Base-by-base conservation (phyloP, 2,888 invertebrate genomes). In the Drosophila putrida region DNA sequence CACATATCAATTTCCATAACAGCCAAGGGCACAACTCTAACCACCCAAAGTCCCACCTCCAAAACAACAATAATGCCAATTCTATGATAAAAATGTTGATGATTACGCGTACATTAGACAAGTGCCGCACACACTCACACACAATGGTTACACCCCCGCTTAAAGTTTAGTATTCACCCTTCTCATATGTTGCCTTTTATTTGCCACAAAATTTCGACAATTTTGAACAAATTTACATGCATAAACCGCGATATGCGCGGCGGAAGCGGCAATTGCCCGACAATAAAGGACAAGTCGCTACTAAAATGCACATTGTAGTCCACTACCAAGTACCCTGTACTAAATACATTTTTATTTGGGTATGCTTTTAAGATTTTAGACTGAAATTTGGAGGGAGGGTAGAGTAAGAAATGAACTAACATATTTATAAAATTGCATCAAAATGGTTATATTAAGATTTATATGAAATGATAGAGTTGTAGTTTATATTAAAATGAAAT, bases 151-250 rank as follows among this genome's bases (percentile, higher is more conserved):
- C 33, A 35, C 64, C 27, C 66, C 47, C 59, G 25, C 33, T 33
- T 62, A 36, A 43, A 35, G 27, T 47, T 49, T 44, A 6, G 15
- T 10, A 20, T 31, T 13, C 62, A 10, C 57, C 41, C 43, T 59
- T 31, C 60, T 68, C 54, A 58, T 41, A 35, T 49, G 58, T 54
- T 72, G 27, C 35, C 50, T 57, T 88, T 86, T 88, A 90, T 90
- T 80, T 85, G 80, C 90, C 91, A 81, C 90, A 88, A 88, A 90
- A 88, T 82, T 85, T 85, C 85, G 81, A 80, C 83, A 88, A 86
- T 89, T 90, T 91, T 82, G 79, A 78, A 87, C 82, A 86, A 91
- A 88, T 91, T 89, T 88, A 82, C 81, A 83, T 77, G 77, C 81
- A 88, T 88, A 89, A 89, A 75, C 80, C 82, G 89, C 85, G 75